These are phyloP conservation scores for Manacus vitellinus DNA, from an alignment of 2,113 vertebrate species.

Conservation along the genomic window DNA sequence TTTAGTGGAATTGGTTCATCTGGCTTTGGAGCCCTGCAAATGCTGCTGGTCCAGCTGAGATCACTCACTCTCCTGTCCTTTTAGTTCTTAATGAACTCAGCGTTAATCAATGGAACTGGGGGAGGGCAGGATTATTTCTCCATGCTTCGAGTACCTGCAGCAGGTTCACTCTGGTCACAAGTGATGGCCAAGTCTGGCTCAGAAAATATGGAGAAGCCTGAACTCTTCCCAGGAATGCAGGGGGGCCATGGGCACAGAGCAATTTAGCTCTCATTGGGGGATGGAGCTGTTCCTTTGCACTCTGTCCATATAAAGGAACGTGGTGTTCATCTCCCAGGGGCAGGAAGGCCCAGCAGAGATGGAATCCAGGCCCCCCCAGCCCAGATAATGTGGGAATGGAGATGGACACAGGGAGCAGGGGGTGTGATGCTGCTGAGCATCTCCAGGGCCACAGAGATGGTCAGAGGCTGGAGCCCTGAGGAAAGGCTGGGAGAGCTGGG, in stretches of 20 bases:
- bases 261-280: background rate
- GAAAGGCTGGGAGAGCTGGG: too few relatives aligned
- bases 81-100: background rate
- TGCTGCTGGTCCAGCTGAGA: background rate
- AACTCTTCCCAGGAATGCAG: background rate
- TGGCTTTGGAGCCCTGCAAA: background rate
- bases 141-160: accelerated
- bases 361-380: too few relatives aligned
- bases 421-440: too few relatives aligned
- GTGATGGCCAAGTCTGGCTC: background rate
- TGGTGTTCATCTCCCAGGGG: background rate
- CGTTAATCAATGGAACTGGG: background rate
- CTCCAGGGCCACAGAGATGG: too few relatives aligned
- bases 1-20: background rate
- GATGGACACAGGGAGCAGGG: too few relatives aligned
- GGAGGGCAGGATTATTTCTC: background rate
- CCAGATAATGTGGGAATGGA: too few relatives aligned
- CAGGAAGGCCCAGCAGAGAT: background rate
- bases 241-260: accelerated
- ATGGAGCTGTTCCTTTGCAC: background rate
- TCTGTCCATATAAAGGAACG: background rate
- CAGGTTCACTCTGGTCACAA: background rate
- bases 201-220: background rate
- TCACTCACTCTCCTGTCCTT: background rate
- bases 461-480: too few relatives aligned